Conservation (phyloP, 2,113 vertebrate species). For the Ploceus nigricollis region DNA sequence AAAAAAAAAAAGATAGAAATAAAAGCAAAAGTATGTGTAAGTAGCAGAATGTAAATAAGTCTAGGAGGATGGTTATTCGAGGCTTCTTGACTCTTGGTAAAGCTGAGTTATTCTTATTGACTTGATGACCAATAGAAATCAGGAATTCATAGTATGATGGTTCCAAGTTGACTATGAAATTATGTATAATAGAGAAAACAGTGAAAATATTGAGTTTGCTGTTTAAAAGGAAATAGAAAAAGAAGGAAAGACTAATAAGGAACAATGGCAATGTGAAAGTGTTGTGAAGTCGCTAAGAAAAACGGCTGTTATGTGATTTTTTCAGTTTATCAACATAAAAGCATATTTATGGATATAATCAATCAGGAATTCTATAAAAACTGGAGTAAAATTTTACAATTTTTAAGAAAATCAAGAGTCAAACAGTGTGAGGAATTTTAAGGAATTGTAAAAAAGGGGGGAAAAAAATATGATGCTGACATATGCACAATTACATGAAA, state of each 20-base stretch:
- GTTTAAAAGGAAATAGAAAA: neutral
- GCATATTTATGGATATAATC: neutral
- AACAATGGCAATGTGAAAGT: neutral
- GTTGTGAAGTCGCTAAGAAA: neutral
- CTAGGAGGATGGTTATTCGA: neutral
- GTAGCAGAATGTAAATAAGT: neutral
- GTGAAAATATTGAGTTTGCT: neutral
- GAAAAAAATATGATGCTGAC: neutral
- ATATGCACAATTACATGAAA: neutral
- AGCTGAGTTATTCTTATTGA: neutral
- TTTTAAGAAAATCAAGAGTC: neutral
- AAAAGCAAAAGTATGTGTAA: neutral
- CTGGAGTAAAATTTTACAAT: neutral
- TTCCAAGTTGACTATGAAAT: neutral
- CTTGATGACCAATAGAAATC: neutral
- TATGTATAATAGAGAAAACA: neutral
- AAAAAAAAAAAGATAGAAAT: rapidly evolving
- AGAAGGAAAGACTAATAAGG: neutral
- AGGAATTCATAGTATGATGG: neutral
- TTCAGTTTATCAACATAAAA: neutral
- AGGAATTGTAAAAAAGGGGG: rapidly evolving
- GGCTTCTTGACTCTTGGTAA: neutral
- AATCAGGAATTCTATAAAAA: neutral
- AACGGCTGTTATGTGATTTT: neutral
- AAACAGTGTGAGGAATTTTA: neutral